Evolutionary conservation across 2,113 vertebrate species (phyloP).

Genomic region (Callipepla squamata): DNA sequence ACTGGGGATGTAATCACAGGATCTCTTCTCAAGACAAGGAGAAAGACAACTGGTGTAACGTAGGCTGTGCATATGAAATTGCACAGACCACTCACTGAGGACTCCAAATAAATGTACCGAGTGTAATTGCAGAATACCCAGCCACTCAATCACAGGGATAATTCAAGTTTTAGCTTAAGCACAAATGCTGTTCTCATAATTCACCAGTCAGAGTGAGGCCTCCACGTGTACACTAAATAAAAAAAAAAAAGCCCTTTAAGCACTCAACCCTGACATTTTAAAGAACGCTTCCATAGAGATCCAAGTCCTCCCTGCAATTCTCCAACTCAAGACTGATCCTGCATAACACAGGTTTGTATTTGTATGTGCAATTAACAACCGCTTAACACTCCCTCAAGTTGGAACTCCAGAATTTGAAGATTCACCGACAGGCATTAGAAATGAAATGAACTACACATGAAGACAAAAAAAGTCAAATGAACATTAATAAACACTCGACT

Average conservation of each 20-base stretch:
- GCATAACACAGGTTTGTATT: not conserved
- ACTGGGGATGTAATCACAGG: not conserved
- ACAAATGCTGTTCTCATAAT: not conserved
- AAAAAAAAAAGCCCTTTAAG: not conserved
- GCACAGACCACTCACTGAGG: not conserved
- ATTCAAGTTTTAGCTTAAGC: not conserved
- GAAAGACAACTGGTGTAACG: not conserved
- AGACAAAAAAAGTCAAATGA: not conserved
- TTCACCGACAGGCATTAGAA: rapidly evolving
- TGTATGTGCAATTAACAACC: not conserved
- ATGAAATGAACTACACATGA: rapidly evolving
- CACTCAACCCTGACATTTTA: not conserved
- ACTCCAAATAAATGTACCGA: not conserved
- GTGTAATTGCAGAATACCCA: not conserved
- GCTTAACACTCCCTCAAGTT: not conserved
- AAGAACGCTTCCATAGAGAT: not conserved
- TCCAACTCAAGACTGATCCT: not conserved
- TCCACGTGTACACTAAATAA: not conserved
- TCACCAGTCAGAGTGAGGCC: not conserved
- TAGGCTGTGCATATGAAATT: not conserved
- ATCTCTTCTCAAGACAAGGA: not conserved
- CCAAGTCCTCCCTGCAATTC: not conserved
- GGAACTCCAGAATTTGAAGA: not conserved
- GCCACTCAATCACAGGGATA: not conserved
- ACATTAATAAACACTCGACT: not conserved